Conservation (phyloP, 2,888 invertebrate species). For the Dynastes maya region DNA sequence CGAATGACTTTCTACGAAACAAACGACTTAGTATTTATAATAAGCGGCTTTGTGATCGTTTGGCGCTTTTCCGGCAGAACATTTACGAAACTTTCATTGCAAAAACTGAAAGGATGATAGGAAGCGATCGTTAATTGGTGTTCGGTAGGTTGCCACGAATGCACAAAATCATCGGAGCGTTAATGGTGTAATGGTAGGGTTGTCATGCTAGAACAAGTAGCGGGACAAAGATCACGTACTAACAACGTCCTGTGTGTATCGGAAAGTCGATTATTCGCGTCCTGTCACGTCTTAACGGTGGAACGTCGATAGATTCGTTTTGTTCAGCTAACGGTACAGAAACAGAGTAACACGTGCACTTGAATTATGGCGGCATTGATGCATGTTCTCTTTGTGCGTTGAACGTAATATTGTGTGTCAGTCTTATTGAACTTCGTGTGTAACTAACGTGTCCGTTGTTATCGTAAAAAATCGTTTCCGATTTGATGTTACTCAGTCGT, state of each 20-base stretch:
- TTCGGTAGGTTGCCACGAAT: conserved; percentile 28
- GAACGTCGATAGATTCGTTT: conserved; percentile 55
- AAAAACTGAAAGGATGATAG: background rate
- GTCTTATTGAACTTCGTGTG: conserved; percentile 7
- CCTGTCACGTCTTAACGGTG: conserved; percentile 54
- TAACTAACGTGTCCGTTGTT: conserved; percentile 1
- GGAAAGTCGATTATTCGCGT: conserved; percentile 56
- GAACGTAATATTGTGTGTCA: conserved; percentile 26
- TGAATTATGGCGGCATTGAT: conserved; percentile 41
- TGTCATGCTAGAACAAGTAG: conserved; percentile 40
- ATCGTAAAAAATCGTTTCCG: background rate
- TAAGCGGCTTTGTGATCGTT: conserved; percentile 17
- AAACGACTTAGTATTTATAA: conserved; percentile 23
- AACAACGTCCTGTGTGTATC: conserved; percentile 55
- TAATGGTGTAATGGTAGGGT: conserved; percentile 35
- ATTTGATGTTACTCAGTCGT: background rate
- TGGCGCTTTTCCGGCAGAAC: background rate
- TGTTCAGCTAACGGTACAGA: conserved; percentile 50
- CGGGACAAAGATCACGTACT: conserved; percentile 54
- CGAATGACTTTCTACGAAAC: background rate
- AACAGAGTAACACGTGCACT: conserved; percentile 44
- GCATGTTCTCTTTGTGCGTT: conserved; percentile 39
- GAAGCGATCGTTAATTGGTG: conserved; percentile 37
- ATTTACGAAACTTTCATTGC: conserved; percentile 7
- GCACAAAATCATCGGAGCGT: conserved; percentile 36